Conservation (phyloP, 1,140 invertebrate genomes). For the Platyura marginata region DNA sequence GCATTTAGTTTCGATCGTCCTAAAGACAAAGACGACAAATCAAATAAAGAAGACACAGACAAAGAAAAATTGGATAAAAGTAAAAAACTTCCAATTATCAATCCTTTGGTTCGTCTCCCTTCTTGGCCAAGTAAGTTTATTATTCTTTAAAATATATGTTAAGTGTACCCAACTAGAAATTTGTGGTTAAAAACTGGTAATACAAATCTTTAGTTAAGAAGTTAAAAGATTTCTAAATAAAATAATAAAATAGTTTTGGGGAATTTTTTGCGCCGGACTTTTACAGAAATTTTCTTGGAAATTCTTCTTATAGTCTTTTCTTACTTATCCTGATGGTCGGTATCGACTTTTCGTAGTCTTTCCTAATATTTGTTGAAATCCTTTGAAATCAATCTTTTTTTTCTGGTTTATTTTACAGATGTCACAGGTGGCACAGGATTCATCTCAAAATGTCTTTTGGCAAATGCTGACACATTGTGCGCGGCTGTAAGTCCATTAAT, state of each 20-base stretch:
- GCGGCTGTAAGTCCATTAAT: constrained; percentile 84
- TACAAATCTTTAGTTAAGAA: too few relatives aligned
- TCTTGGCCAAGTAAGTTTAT: constrained; percentile 66
- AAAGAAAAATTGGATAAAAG: constrained; percentile 24
- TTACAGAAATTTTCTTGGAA: too few relatives aligned
- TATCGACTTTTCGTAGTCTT: too few relatives aligned
- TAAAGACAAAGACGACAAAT: constrained; percentile 10
- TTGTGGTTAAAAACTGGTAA: not conserved
- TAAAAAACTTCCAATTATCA: constrained; percentile 74
- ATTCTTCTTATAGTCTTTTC: too few relatives aligned
- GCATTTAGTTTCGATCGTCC: constrained; percentile 13
- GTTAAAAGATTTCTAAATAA: too few relatives aligned
- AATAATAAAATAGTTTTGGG: too few relatives aligned
- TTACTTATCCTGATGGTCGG: too few relatives aligned
- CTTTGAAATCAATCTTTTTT: not conserved
- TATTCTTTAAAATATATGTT: not conserved
- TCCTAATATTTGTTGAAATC: not conserved
- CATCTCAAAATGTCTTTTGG: constrained; percentile 78
- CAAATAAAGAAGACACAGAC: constrained; percentile 15
- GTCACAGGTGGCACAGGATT: constrained; percentile 49
- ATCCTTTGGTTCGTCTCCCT: constrained; percentile 66
- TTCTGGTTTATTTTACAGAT: constrained; percentile 25
- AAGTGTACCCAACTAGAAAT: not conserved
- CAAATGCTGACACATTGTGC: constrained; percentile 91
- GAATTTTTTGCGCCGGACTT: too few relatives aligned